Base-by-base conservation (phyloP, 2,888 invertebrate species). In the Amphipyra tragopoginis region DNA sequence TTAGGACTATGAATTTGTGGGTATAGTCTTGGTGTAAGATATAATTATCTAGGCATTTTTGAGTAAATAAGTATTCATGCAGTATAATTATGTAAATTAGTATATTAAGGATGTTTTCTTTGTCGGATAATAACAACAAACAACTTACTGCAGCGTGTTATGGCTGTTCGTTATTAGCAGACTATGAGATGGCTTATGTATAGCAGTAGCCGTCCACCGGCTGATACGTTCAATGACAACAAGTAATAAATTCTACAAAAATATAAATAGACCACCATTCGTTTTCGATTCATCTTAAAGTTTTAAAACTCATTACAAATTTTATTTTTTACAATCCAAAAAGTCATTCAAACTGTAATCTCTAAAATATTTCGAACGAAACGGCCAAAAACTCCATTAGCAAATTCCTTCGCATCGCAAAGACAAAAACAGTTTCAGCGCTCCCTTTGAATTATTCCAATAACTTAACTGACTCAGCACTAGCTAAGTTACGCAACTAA, bases 1-100 rank as follows among this genome's bases (percentile, higher is more conserved):
- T 76, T 76, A 64, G 66, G 38, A 38, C 53, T 45, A 66, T 55
- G 62, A 60, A 69, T 64, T 67, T 67, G 58, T 64, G 56, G 51
- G 49, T 42, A 47, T 42, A 49, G 48, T 44, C 34, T 64, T 39
- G 33, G 33, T 50, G 34, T 52, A 14, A 9, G 45, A 21, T 29
- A 21, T 9, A 15, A 29, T n/a, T 36, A 29, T 15, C 14, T 39
- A 49, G 38, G 34, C 29, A 14, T 52, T 45, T 53, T 69, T 14
- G 40, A 29, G 36, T n/a, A 29, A 2, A 2, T 29, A 50, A 33
- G 40, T 51, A 59, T 36, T 36, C 36, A 67, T 50, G 40, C 29
- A 38, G 39, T 45, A 60, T 51, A 65, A 66, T 62, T 66, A 69
- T 66, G 63, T 63, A 69, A 70, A 66, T 69, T 33, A 26, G 36